Percentiles rank a stretch among this genome's conserved stretches.
These are phyloP conservation scores for Echinarachnius parma DNA, from an alignment of 53 echinoderm and acorn worm genomes.

Conservation along the genomic window DNA sequence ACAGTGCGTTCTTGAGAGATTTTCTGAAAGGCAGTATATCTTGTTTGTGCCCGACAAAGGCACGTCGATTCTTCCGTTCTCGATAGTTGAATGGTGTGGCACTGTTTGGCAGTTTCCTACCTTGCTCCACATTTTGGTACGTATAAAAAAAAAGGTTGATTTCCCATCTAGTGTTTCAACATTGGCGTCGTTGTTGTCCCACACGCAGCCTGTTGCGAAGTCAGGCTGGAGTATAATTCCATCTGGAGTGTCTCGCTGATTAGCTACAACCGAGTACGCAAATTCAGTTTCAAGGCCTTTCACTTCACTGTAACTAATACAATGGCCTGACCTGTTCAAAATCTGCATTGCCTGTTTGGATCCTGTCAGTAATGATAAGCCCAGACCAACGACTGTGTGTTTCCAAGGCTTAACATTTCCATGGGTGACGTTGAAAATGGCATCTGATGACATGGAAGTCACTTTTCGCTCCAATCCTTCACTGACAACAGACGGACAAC, in stretches of 20 bases:
- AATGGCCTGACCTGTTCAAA: slow-evolving; percentile 61
- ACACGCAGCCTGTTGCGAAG: slow-evolving; percentile 49
- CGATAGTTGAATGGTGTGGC: slow-evolving; percentile 1
- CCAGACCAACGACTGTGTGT: slow-evolving; percentile 57
- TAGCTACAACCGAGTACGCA: slow-evolving; percentile 44
- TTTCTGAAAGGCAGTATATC: slow-evolving; percentile 50
- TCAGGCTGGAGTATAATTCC: slow-evolving; percentile 43
- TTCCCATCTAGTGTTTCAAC: slow-evolving; percentile 72
- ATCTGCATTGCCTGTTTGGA: slow-evolving; percentile 50
- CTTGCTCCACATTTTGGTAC: slow-evolving; percentile 60
- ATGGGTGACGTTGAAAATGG: slow-evolving; percentile 41
- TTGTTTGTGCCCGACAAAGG: slow-evolving; percentile 45
- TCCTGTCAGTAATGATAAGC: slow-evolving; percentile 63
- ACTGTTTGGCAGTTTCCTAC: not conserved
- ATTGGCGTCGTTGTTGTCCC: slow-evolving; percentile 66
- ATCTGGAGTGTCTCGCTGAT: slow-evolving; percentile 42
- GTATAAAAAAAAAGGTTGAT: slow-evolving; percentile 56
- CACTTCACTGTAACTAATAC: slow-evolving; percentile 40
- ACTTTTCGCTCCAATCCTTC: slow-evolving; percentile 46
- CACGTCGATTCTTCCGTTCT: slow-evolving; percentile 53
- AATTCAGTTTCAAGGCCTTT: slow-evolving; percentile 63
- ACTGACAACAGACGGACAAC: no score
- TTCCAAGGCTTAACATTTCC: slow-evolving; percentile 64
- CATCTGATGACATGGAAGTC: slow-evolving; percentile 53
- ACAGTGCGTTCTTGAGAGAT: slow-evolving; percentile 44